These are phyloP conservation scores for Ciconia boyciana DNA, from an alignment of 2,113 vertebrate species.

Conservation along the genomic window DNA sequence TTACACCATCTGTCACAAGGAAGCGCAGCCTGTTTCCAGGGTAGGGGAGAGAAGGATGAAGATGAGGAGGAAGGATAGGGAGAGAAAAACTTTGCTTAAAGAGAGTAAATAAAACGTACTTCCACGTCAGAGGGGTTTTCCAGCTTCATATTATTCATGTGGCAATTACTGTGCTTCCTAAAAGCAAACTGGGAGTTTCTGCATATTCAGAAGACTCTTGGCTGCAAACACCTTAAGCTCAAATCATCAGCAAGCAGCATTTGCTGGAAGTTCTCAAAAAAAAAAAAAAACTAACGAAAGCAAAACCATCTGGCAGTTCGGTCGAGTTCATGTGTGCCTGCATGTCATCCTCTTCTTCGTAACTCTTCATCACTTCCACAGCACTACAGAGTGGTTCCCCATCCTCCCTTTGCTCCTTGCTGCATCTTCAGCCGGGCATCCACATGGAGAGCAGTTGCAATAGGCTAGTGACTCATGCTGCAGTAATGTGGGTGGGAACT, in stretches of 20 bases:
- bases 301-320: not conserved
- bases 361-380: not conserved
- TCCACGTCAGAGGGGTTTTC: not conserved
- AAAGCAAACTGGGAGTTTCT: not conserved
- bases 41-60: not conserved
- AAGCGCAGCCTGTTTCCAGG: not conserved
- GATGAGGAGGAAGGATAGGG: not conserved
- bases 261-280: not conserved
- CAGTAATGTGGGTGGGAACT: slow-evolving; percentile 63
- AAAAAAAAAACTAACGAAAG: not conserved
- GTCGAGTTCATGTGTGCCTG: fast-evolving
- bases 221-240: not conserved
- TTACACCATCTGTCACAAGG: not conserved
- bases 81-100: not conserved
- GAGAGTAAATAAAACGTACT: not conserved
- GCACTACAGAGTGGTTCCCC: fast-evolving
- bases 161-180: not conserved
- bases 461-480: slow-evolving; percentile 51
- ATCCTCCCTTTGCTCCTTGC: not conserved
- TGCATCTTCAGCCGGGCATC: slow-evolving; percentile 1
- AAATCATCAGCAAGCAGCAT: not conserved
- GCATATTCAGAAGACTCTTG: not conserved
- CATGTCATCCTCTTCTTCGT: not conserved
- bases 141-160: not conserved
- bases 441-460: not conserved